These are phyloP conservation scores for Cyclargus thomasi DNA, from an alignment of 1,140 invertebrate genomes.

Conservation along the genomic window DNA sequence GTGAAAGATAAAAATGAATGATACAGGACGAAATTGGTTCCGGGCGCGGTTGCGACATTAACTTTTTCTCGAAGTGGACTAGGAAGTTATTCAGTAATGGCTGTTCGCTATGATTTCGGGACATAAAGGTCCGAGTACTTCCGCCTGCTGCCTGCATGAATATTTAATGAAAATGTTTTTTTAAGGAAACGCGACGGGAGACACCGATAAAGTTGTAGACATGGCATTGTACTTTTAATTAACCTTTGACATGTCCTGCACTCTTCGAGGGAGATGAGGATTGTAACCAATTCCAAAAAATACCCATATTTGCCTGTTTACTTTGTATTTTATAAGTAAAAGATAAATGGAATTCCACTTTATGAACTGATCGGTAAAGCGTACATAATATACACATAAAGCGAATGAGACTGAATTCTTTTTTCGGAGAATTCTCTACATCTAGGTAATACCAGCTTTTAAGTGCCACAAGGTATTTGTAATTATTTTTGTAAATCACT, in stretches of 20 bases:
- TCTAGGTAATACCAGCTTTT: too few species aligned
- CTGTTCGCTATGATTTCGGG: neutral
- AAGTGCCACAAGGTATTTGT: too few species aligned
- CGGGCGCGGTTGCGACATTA: neutral
- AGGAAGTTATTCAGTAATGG: slow-evolving; percentile 3
- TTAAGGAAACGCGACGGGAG: neutral
- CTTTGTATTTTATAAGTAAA: too few species aligned
- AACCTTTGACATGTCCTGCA: neutral
- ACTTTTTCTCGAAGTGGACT: neutral
- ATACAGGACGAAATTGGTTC: neutral
- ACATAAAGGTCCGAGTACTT: neutral
- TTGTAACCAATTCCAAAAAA: too few species aligned
- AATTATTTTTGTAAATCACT: too few species aligned
- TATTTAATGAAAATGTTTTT: neutral
- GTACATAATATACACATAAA: too few species aligned
- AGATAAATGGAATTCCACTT: too few species aligned
- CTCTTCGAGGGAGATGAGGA: too few species aligned
- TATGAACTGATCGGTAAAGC: too few species aligned
- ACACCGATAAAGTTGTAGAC: neutral
- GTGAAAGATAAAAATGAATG: neutral
- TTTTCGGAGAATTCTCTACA: too few species aligned
- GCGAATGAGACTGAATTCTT: too few species aligned
- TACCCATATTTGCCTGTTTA: neutral
- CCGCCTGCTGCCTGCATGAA: neutral
- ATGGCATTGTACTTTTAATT: neutral